Evolutionary conservation across 2,888 invertebrate species (phyloP), one percentile per base, ranked within the genome.

Genomic region (Prenolepis imparis): DNA sequence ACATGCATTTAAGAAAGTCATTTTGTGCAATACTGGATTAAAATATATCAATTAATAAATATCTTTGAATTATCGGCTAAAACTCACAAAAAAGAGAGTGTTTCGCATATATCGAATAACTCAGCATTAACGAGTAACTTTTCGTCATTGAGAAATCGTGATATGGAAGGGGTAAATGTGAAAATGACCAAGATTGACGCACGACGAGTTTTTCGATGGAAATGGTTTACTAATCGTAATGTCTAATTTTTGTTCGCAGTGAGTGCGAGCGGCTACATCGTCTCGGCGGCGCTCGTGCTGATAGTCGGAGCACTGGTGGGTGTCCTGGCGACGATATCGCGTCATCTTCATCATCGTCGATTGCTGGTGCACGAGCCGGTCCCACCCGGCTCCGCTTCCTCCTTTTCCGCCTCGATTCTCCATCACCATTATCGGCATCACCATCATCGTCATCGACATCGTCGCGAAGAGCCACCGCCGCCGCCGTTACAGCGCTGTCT

Each of bases 291-390:
- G 91, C 92, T 93, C 86, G 93, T 93, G 87, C 90, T 93, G 89
- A 90, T 92, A 92, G 91, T 92, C 90, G 92, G 93, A 90, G 91
- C 93, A 91, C 90, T 93, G 88, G 91, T 93, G 90, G 93, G 93
- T 89, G 92, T 95, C 95, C 93, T 96, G 95, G 95, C 95, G 89
- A 94, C 95, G 86, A 94, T 94, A 86, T 94, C 92, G 88, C 93
- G 92, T 91, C 94, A 94, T 92, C 91, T 93, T 90, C 94, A 93
- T 93, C 93, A 93, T 95, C 95, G 95, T 95, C 94, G 94, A 92
- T 94, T 94, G 94, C 95, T 95, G 95, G 95, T 95, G 95, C 96
- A 96, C 95, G 96, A 95, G 95, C 95, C 95, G 94, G 78, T 72
- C 28, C 78, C 78, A n/a, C 59, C 78, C 72, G 78, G 78, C 78